Conservation (phyloP, 2,113 vertebrate genomes). For the Formicarius rufipectus region DNA sequence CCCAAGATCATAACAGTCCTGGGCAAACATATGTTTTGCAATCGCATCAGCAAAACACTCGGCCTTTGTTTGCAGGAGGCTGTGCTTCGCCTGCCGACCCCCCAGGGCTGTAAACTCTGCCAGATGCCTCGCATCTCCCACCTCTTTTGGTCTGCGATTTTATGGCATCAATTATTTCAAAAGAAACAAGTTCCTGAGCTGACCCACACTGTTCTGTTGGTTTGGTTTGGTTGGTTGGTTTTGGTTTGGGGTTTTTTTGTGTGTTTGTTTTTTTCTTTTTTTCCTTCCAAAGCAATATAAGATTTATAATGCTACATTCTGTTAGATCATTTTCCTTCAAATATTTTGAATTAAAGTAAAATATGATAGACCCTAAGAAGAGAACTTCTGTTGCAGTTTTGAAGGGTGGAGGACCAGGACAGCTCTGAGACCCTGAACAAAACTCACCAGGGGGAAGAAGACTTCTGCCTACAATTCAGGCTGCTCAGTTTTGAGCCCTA, state of each 20-base stretch:
- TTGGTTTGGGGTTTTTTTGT: no score
- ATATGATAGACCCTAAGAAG: neutral
- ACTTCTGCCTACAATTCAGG: neutral
- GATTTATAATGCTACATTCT: neutral
- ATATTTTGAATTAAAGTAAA: neutral
- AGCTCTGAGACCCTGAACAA: neutral
- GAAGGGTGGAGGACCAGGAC: neutral
- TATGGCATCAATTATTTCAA: neutral
- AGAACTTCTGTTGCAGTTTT: neutral
- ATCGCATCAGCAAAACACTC: slow-evolving; percentile 61
- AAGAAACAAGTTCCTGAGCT: neutral
- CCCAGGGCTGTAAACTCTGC: slow-evolving; percentile 16
- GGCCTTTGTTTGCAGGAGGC: slow-evolving; percentile 54
- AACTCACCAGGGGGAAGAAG: neutral
- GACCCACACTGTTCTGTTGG: no score
- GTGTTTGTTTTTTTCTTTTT: no score
- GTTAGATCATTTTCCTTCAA: neutral
- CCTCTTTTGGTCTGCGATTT: neutral
- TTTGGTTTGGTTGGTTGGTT: no score
- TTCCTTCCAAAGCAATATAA: neutral
- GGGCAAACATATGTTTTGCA: slow-evolving; percentile 65
- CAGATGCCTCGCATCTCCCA: slow-evolving; percentile 34
- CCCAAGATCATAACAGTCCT: slow-evolving; percentile 42
- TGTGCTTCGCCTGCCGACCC: neutral
- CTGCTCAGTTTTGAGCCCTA: neutral